phyloP scores from a whole-genome alignment of 1,140 invertebrate species.

The Teleogryllus occipitalis region DNA sequence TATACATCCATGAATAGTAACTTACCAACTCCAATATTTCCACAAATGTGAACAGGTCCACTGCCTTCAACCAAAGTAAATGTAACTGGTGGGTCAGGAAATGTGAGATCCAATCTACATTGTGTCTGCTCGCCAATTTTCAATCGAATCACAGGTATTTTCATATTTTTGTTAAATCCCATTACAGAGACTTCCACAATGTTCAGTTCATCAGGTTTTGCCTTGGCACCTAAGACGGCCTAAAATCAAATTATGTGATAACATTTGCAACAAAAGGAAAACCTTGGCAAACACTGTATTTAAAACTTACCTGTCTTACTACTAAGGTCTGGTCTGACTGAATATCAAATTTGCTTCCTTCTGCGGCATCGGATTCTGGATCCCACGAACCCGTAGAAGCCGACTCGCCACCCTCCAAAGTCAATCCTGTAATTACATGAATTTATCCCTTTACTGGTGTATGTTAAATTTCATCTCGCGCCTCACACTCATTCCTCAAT shows the following conservation, averaged over 20 bases:
- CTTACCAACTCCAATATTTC: neutral
- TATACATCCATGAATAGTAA: no score
- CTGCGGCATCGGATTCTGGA: neutral
- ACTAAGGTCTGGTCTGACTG: neutral
- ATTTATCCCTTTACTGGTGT: no score
- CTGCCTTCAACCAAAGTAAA: neutral
- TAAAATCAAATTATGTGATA: neutral
- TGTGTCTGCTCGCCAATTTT: neutral
- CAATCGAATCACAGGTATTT: neutral
- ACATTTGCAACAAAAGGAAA: neutral
- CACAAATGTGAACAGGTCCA: neutral
- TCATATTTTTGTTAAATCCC: neutral
- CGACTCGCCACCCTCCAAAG: neutral
- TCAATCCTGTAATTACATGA: neutral
- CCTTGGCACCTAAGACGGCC: neutral
- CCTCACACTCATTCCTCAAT: no score
- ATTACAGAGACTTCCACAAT: neutral
- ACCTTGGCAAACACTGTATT: neutral
- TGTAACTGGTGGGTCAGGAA: neutral
- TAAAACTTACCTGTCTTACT: neutral
- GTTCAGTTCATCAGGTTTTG: neutral
- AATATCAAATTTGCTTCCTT: constrained; percentile 1
- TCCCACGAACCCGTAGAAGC: neutral
- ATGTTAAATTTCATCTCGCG: no score
- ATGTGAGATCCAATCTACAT: neutral